Base-by-base conservation (phyloP, 92 coral and sea anemone species). In the Plumapathes pennacea region DNA sequence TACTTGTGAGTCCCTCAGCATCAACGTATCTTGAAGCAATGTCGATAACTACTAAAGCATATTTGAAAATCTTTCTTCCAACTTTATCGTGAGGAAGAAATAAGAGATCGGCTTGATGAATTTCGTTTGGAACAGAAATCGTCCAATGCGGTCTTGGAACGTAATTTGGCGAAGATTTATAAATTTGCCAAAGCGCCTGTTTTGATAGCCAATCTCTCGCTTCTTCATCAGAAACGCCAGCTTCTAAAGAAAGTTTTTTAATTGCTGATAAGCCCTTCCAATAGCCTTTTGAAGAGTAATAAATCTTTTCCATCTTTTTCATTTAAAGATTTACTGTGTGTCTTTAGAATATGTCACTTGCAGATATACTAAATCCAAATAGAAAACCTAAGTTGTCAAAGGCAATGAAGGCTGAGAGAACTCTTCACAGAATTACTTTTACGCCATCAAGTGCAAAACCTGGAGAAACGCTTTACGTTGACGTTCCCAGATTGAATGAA, bases 171-270 rank as follows among this genome's bases (percentile, higher is more conserved):
- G 14, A 11, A 28, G 61, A 10, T 54, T 54, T 54, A 20, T 54
- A 54, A 54, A 54, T 54, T 54, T 54, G 61, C 61, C 61, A 54
- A 38, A 54, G 28, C 33, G 61, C 61, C 18, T 54, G 61, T 20
- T 54, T 54, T 11, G 61, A 54, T 54, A 54, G 18, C 61, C 61
- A 54, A 28, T 12, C 61, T 54, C 61, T 54, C 1, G 61, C 18
- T 20, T 12, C 33, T 6, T 6, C 25, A 10, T 54, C 25, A 28
- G 61, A 20, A 6, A 54, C 18, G 28, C 33, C 33, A 28, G 61
- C 33, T 10, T 38, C 61, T 6, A 12, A 38, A 12, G 61, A 38
- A 28, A 54, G 33, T 54, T 54, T 54, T 54, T 12, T 54, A n/a
- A 54, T 42, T 6, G 61, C 61, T 28, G 40, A 10, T 54, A 28